Percentiles rank a stretch among this genome's conserved stretches.
These are phyloP conservation scores for Scartelaos histophorus DNA, from an alignment of 2,113 vertebrate species.

Conservation along the genomic window DNA sequence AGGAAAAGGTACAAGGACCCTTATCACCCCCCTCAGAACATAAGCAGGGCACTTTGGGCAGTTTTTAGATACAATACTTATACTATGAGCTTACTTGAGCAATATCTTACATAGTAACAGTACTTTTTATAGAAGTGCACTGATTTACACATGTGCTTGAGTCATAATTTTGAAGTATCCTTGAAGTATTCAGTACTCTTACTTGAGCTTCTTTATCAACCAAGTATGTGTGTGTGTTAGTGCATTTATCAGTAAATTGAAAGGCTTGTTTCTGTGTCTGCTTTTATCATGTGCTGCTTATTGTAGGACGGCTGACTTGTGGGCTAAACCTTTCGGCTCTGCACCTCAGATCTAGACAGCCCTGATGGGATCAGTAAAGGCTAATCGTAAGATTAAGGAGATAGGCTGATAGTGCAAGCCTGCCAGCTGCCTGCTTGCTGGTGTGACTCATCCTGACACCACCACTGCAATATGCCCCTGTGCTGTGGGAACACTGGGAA, in stretches of 20 bases:
- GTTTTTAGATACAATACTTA: too few species aligned
- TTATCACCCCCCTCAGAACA: too few species aligned
- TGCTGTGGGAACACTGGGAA: conserved; percentile 39
- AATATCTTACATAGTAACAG: too few species aligned
- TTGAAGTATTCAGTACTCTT: too few species aligned
- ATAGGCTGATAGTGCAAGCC: conserved; percentile 69
- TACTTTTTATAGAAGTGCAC: too few species aligned
- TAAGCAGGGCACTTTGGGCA: too few species aligned
- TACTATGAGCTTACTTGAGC: too few species aligned
- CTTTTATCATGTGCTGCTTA: conserved; percentile 22
- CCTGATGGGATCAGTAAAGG: conserved; percentile 72
- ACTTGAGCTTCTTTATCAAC: too few species aligned
- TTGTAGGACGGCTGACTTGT: conserved; percentile 30
- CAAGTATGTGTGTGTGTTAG: neutral
- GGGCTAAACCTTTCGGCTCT: conserved; percentile 68
- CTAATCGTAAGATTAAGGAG: conserved; percentile 71
- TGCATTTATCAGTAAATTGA: neutral
- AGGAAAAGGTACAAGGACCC: too few species aligned
- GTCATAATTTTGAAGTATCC: too few species aligned
- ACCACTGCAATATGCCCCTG: conserved; percentile 35
- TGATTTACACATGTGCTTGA: too few species aligned
- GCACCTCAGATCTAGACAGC: conserved; percentile 69
- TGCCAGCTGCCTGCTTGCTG: conserved; percentile 65
- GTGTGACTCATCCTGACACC: conserved; percentile 68
- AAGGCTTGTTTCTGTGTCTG: neutral